Evolutionary conservation across 2,888 invertebrate genomes (phyloP).

Genomic region (Ichneumon xanthorius): DNA sequence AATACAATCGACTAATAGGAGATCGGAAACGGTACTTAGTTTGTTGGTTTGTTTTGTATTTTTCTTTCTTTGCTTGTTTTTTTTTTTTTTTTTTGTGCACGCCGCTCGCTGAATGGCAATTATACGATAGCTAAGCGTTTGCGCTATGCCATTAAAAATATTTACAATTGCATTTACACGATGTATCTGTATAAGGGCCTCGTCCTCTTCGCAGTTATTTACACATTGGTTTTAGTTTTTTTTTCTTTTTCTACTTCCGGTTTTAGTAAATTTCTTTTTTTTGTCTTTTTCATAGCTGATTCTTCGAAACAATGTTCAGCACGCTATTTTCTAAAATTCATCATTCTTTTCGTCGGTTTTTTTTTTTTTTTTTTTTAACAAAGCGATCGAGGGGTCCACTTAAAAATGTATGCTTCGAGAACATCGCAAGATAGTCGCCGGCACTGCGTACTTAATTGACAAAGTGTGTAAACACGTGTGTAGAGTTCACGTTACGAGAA

Average conservation of each 20-base stretch:
- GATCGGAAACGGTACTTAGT: conserved; percentile 61
- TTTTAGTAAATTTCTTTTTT: conserved; percentile 10
- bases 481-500: conserved; percentile 41
- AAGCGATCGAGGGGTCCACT: conserved; percentile 40
- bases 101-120: conserved; percentile 76
- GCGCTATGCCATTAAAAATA: conserved; percentile 73
- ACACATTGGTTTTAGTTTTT: conserved; percentile 54
- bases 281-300: background rate
- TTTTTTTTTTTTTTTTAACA: conserved; percentile 15
- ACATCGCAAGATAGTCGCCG: conserved; percentile 15
- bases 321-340: conserved; percentile 19
- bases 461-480: conserved; percentile 57
- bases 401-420: conserved; percentile 28
- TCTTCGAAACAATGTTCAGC: conserved; percentile 4
- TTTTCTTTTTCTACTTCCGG: conserved; percentile 2
- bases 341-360: background rate
- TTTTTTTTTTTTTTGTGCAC: conserved; percentile 75
- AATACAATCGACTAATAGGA: conserved; percentile 60
- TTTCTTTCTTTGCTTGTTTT: conserved; percentile 19
- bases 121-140: conserved; percentile 72
- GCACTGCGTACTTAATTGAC: conserved; percentile 63
- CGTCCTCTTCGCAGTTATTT: conserved; percentile 56
- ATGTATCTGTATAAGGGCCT: conserved; percentile 47
- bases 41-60: conserved; percentile 32
- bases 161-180: conserved; percentile 71